phyloP scores from a whole-genome alignment of 2,888 invertebrate genomes.

The Elysia crispata region DNA sequence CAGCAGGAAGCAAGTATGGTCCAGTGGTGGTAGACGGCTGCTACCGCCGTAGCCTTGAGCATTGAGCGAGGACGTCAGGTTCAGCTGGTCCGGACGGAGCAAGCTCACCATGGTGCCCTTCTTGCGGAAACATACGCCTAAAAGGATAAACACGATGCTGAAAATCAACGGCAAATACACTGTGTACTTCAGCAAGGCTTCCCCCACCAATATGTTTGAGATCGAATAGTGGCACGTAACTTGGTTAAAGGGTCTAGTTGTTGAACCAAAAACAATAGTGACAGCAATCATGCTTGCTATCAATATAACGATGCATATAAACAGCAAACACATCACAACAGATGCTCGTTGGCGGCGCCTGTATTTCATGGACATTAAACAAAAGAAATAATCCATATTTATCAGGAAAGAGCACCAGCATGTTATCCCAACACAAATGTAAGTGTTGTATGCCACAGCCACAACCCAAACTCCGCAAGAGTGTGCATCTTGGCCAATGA shows the following conservation, averaged over 20 bases:
- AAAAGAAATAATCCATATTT: slow-evolving; percentile 15
- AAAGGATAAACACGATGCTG: background rate
- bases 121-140: background rate
- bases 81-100: too few relatives aligned
- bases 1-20: slow-evolving; percentile 6
- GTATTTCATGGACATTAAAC: slow-evolving; percentile 10
- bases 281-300: too few relatives aligned
- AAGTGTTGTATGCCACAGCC: slow-evolving; percentile 14
- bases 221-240: too few relatives aligned
- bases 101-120: background rate
- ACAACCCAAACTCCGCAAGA: background rate
- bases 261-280: too few relatives aligned
- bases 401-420: background rate
- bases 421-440: background rate
- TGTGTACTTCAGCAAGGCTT: too few relatives aligned
- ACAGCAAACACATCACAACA: too few relatives aligned
- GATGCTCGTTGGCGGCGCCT: slow-evolving; percentile 5
- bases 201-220: too few relatives aligned
- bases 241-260: too few relatives aligned
- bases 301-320: too few relatives aligned
- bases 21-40: background rate
- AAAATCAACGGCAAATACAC: too few relatives aligned
- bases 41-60: background rate
- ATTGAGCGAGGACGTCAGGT: background rate
- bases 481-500: background rate